Conservation (phyloP, 2,888 invertebrate genomes). For the Lissocephala sabroskyi region DNA sequence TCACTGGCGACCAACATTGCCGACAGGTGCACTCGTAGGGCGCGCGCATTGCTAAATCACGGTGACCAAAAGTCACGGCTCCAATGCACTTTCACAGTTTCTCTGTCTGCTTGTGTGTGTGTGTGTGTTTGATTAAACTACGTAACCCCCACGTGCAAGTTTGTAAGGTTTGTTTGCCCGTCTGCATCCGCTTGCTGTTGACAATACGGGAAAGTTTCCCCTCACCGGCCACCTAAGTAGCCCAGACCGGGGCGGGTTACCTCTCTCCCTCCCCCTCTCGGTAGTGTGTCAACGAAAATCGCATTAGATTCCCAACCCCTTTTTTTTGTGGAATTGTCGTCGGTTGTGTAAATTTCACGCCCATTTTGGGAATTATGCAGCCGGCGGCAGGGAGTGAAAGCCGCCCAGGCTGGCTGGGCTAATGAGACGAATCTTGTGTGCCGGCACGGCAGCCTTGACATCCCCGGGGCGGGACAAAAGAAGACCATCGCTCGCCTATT, state of each 20-base stretch:
- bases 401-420: slow-evolving; percentile 14
- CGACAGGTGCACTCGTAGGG: not conserved
- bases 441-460: slow-evolving; percentile 40
- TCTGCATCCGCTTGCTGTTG: slow-evolving; percentile 21
- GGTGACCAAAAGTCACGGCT: not conserved
- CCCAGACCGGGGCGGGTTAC: not conserved
- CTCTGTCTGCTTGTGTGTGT: too few species aligned
- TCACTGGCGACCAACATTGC: not conserved
- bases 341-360: not conserved
- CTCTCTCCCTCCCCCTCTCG: not conserved
- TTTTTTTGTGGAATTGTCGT: not conserved
- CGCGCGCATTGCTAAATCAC: not conserved
- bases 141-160: too few species aligned
- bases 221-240: slow-evolving; percentile 47
- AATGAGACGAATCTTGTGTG: slow-evolving; percentile 53
- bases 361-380: slow-evolving; percentile 1
- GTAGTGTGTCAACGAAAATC: not conserved
- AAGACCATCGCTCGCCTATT: too few species aligned
- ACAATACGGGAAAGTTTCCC: slow-evolving; percentile 48
- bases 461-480: too few species aligned
- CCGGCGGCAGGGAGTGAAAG: not conserved
- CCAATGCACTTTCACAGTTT: not conserved
- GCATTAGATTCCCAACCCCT: not conserved
- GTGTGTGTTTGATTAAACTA: too few species aligned
- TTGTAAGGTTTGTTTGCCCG: too few species aligned